Evolutionary conservation across 2,113 vertebrate species (phyloP), one percentile per base, ranked within the genome.

Genomic region (Malaclemys terrapin): DNA sequence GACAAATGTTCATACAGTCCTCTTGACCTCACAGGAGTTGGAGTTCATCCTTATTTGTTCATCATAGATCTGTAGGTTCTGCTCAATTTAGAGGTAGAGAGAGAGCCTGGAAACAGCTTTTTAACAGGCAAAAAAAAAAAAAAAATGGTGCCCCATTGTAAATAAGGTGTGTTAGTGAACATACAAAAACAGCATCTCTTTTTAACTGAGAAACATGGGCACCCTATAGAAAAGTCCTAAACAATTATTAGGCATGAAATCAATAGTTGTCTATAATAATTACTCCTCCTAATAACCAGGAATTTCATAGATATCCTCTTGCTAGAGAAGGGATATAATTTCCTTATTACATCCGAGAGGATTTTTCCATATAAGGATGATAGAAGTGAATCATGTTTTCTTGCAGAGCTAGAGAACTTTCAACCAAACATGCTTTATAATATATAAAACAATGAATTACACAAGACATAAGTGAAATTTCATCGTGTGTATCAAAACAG

Each of bases 371-470:
- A 92, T 81, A 78, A 75, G 10, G 14, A 79, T 17, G 5, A 47
- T 94, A 13, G 27, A 69, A 22, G 79, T 24, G 93, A 94, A n/a
- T 94, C 8, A n/a, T 52, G 24, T 92, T 57, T 79, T 42, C 91
- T 95, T 84, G 13, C 87, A 87, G 82, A 96, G 50, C 5, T 93
- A 54, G n/a, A 42, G 10, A 47, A 8, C 1, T 90, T 8, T 38
- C 42, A 82, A 14, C 84, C 38, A 20, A 31, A 85, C n/a, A 84
- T 90, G 7, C 85, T 27, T 87, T 96, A 80, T 69, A 42, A 94
- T 56, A 85, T 82, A 29, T 85, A 87, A 85, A 76, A 27, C 20
- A 45, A 27, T 45, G 45, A 45, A 45, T 76, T 76, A 76, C 11
- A 76, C 42, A 25, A 42, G 6, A n/a, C 65, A 69, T n/a, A 38